These are phyloP conservation scores for Chamaetylas fuelleborni DNA, from an alignment of 2,113 vertebrate species.

Conservation along the genomic window DNA sequence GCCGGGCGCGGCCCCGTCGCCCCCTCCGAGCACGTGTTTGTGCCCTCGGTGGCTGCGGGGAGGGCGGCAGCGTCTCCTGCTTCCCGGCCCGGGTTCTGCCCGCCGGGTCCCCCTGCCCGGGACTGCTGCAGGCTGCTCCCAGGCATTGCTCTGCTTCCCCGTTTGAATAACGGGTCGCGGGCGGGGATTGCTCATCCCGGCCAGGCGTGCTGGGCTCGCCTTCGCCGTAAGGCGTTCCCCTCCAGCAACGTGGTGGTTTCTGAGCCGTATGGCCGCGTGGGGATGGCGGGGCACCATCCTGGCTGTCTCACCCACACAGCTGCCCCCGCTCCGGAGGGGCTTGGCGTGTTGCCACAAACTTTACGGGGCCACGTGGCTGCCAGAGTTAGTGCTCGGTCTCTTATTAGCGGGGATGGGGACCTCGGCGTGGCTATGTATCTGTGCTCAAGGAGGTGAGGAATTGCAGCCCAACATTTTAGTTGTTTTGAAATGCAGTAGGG, in stretches of 20 bases:
- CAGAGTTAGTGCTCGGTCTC: background rate
- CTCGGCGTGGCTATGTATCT: accelerated
- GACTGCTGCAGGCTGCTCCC: background rate
- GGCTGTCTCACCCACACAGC: accelerated
- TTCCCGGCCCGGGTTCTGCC: too few relatives aligned
- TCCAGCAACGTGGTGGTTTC: background rate
- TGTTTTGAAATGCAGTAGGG: background rate
- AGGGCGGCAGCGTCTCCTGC: too few relatives aligned
- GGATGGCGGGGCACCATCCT: background rate
- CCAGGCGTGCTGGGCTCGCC: background rate
- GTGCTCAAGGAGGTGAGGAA: background rate
- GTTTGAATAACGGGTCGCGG: constrained; percentile 11
- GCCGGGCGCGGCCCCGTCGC: background rate
- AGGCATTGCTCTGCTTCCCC: background rate
- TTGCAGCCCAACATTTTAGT: background rate
- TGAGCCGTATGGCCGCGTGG: accelerated
- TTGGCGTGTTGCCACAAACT: background rate
- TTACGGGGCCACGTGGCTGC: accelerated
- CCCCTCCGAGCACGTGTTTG: background rate
- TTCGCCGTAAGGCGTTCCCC: background rate
- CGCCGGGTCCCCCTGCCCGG: too few relatives aligned
- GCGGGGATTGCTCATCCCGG: background rate
- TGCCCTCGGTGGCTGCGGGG: background rate
- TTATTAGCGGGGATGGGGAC: accelerated
- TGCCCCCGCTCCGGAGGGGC: background rate